Evolutionary conservation across 1,140 invertebrate species (phyloP), one percentile per base, ranked within the genome.

Genomic region (Choristoneura fumiferana): DNA sequence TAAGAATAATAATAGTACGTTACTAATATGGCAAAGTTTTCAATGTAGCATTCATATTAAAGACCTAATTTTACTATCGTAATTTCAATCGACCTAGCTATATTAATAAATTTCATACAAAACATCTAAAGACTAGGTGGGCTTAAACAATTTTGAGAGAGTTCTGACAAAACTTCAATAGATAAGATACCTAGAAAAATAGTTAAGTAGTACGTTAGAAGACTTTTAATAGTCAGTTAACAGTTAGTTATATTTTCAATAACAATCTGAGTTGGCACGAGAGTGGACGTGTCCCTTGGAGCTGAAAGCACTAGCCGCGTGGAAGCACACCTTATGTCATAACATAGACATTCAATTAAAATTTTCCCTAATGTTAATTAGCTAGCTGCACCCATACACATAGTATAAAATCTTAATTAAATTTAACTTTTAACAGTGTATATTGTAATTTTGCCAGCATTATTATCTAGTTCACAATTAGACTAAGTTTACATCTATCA

Each of bases 1-100:
- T 64, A 78, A 84, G 80, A 81, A 80, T 81, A 81, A 78, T 40
- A 62, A 39, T 66, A 88, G 79, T 86, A 88, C 76, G 72, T 85
- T 78, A 84, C 85, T 88, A 88, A 88, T 88, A 88, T 88, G 85
- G 85, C 85, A 88, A 87, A 86, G 83, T 88, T 88, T 88, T 88
- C 85, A 85, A 88, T 88, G 85, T 88, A 88, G 85, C 77, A 82
- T 86, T 81, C 66, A 75, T 69, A 76, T 71, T 69, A 77, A 73
- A 73, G 75, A 68, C 73, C 78, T 84, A 81, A 83, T 84, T 81
- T 69, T 69, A 72, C 74, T 71, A 81, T 73, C 63, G 71, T 75
- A 74, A 52, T 34, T 35, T 66, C 69, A 73, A 78, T 72, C 72
- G 71, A 80, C 67, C 71, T 81, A 74, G 67, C 68, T 76, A 78